Base-by-base conservation (phyloP, 2,113 vertebrate species). In the Sapajus apella region DNA sequence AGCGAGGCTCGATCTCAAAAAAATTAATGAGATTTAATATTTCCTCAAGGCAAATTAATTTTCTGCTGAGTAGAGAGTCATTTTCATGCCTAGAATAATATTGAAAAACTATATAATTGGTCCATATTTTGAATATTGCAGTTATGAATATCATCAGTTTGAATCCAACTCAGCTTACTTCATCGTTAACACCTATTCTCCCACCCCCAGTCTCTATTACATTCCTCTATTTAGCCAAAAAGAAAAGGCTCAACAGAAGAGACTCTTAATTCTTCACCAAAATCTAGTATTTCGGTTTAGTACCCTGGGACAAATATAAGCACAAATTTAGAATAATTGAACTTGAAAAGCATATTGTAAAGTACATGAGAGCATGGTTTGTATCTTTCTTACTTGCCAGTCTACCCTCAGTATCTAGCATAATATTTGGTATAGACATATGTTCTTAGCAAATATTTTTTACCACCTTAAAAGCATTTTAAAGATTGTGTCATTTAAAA, bases 21-120 rank as follows among this genome's bases (percentile, higher is more conserved):
- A 56, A 56, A 45, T 37, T 61, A 82, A 79, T 80, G 18, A 91
- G 32, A 66, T 61, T 84, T 91, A 94, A 13, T 91, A 70, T 68
- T 94, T 94, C 14, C 32, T 40, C 37, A 89, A 70, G 52, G 7
- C 52, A 58, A 91, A 37, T 64, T 90, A 86, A 70, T 61, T 97
- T 95, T 95, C 83, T 95, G 18, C 89, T 90, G 32, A 95, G 40
- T 93, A 93, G 40, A 92, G 30, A 94, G 40, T 87, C 82, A 79
- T 27, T 87, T 94, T 95, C 95, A 61, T 66, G 37, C 27, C 47
- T 80, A 52, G 18, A 81, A 47, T 86, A 73, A 73, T 20, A 76
- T 43, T 95, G 43, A 91, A 73, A 80, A 76, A 40, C 30, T 13
- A 52, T 88, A 27, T 61, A 81, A n/a, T 75, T 80, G 30, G 14